Conservation (phyloP, 1,140 invertebrate species). For the Melipona quadrifasciata region DNA sequence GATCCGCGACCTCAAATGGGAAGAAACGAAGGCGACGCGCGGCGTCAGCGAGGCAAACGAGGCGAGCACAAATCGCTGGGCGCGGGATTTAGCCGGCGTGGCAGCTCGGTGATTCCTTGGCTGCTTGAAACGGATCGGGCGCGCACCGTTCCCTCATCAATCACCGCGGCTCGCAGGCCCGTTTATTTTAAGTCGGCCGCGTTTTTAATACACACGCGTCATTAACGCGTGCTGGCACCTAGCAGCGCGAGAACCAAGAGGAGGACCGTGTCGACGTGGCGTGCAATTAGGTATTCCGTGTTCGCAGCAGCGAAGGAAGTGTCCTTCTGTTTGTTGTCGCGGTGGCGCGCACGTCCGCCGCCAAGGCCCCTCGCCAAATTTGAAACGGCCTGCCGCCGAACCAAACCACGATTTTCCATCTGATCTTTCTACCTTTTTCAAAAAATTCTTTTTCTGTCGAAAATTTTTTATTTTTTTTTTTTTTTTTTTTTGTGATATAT, state of each 20-base stretch:
- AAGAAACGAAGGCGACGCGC: background rate
- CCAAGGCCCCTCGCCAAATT: constrained; percentile 47
- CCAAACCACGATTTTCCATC: background rate
- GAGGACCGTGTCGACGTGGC: constrained; percentile 56
- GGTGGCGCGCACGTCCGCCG: constrained; percentile 19
- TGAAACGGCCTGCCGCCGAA: background rate
- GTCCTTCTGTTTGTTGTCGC: constrained; percentile 7
- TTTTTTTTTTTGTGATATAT: background rate
- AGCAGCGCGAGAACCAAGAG: constrained; percentile 44
- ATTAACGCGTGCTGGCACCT: constrained; percentile 73
- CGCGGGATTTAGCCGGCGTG: constrained; percentile 38
- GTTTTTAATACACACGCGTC: constrained; percentile 79
- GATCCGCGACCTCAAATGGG: background rate
- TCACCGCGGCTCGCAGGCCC: constrained; percentile 65
- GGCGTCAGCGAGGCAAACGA: constrained; percentile 48
- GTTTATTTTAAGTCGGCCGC: constrained; percentile 77
- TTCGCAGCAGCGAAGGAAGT: constrained; percentile 51
- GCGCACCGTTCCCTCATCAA: constrained; percentile 70
- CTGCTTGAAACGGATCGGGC: constrained; percentile 18
- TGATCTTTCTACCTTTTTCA: background rate
- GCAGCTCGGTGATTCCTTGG: background rate
- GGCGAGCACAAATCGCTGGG: constrained; percentile 70
- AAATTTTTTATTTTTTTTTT: no score
- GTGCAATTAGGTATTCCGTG: constrained; percentile 64
- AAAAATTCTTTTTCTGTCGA: no score